Conservation (phyloP, 2,888 invertebrate genomes). For the Lepidochrysops patricia region DNA sequence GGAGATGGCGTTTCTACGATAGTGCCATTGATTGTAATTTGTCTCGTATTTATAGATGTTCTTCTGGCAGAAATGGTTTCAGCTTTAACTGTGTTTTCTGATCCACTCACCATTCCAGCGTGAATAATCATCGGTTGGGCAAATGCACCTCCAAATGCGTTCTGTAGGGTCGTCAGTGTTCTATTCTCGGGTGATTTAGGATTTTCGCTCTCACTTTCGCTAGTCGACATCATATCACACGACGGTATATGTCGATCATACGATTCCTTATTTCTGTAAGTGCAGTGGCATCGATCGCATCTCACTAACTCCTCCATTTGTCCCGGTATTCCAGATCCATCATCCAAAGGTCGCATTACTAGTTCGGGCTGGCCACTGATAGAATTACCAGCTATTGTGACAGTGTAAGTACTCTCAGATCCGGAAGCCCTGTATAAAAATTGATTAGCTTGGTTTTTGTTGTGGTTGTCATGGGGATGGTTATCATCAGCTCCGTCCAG, state of each 20-base stretch:
- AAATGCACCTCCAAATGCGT: conserved; percentile 67
- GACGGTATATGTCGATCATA: conserved; percentile 85
- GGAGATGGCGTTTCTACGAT: conserved; percentile 72
- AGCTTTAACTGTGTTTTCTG: conserved; percentile 63
- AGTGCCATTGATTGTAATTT: conserved; percentile 70
- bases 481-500: conserved; percentile 81
- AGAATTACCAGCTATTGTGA: conserved; percentile 68
- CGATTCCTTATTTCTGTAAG: conserved; percentile 87
- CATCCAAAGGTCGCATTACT: conserved; percentile 62
- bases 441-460: conserved; percentile 54
- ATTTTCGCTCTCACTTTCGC: conserved; percentile 87
- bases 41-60: conserved; percentile 68
- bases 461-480: conserved; percentile 48
- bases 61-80: conserved; percentile 64
- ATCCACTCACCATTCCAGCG: conserved; percentile 60
- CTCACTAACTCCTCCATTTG: conserved; percentile 84
- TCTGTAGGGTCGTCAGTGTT: conserved; percentile 65
- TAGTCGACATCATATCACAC: conserved; percentile 86
- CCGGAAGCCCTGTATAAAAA: conserved; percentile 65
- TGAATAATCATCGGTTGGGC: conserved; percentile 70
- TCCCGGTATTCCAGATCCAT: conserved; percentile 48
- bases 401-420: conserved; percentile 62
- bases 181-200: conserved; percentile 72
- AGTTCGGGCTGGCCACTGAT: conserved; percentile 64
- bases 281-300: conserved; percentile 90